A percentile compares a stretch with the other conserved stretches of the same genome.
Conservation (phyloP, 2,797 vertebrate genomes). For the Pristis pectinata region DNA sequence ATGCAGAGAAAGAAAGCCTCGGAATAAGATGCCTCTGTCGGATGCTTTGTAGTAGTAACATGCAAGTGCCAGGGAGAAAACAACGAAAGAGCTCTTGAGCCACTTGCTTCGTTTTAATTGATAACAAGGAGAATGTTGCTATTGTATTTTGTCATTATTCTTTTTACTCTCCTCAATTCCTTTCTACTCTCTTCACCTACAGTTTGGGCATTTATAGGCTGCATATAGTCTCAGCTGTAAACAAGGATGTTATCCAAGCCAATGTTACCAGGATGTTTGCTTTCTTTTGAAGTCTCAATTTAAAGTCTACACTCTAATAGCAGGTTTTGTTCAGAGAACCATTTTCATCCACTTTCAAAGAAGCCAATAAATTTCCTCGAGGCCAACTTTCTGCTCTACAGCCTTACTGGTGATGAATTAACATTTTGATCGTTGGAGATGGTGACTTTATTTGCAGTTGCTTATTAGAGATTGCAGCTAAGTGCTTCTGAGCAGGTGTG, state of each 20-base stretch:
- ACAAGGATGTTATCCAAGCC: slow-evolving; percentile 13
- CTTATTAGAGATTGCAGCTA: slow-evolving; percentile 24
- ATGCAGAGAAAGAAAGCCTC: slow-evolving; percentile 54
- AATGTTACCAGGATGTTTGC: slow-evolving; percentile 34
- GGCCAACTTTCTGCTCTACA: not conserved
- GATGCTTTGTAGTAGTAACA: slow-evolving; percentile 55
- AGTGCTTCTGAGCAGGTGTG: slow-evolving; percentile 7
- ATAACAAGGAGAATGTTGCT: slow-evolving; percentile 21
- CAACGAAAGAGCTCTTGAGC: not conserved
- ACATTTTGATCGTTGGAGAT: slow-evolving; percentile 31
- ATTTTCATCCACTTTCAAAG: slow-evolving; percentile 35
- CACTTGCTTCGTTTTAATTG: not conserved
- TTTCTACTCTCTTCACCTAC: not conserved
- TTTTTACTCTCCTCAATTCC: not conserved
- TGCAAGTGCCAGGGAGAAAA: slow-evolving; percentile 25
- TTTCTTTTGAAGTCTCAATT: slow-evolving; percentile 34
- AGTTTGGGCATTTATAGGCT: not conserved
- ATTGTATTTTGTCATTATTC: not conserved
- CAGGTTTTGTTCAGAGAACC: slow-evolving; percentile 30
- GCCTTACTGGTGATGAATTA: slow-evolving; percentile 23
- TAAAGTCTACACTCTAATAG: slow-evolving; percentile 18
- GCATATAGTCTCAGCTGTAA: not conserved
- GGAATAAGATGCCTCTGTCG: slow-evolving; percentile 57
- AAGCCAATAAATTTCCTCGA: slow-evolving; percentile 5
- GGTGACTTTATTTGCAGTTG: slow-evolving; percentile 21